phyloP scores from a whole-genome alignment of 2,113 vertebrate species.

The Emberiza fucata region DNA sequence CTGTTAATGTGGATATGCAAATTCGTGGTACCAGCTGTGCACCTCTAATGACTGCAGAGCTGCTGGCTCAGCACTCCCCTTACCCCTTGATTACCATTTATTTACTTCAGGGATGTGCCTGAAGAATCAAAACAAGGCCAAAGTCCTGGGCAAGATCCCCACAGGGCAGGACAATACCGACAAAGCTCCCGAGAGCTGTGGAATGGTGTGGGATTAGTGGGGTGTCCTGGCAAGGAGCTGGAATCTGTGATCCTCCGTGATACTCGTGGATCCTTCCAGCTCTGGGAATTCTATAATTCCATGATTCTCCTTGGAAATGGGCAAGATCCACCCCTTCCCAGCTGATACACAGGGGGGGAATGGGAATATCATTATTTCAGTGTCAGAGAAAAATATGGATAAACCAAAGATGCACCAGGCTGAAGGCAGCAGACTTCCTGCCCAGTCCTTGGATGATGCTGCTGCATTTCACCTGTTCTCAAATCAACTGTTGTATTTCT shows the following conservation, averaged over 20 bases:
- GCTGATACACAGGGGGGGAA: rapidly evolving
- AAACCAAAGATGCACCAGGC: not conserved
- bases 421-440: not conserved
- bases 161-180: rapidly evolving
- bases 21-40: constrained; percentile 5
- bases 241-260: rapidly evolving
- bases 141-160: not conserved
- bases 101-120: not conserved
- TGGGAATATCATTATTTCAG: not conserved
- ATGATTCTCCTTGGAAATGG: not conserved
- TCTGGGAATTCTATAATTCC: not conserved
- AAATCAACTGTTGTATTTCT: not conserved
- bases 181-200: rapidly evolving
- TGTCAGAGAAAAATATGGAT: not conserved
- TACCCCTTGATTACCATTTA: not conserved
- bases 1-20: not conserved
- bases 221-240: not conserved
- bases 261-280: not conserved
- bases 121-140: not conserved
- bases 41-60: not conserved
- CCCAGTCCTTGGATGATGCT: not conserved
- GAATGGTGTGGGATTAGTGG: not conserved
- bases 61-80: not conserved
- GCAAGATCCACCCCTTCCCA: not conserved
- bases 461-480: not conserved